Base-by-base conservation (phyloP, 2,888 invertebrate genomes). In the Drosophila nigritarsus region DNA sequence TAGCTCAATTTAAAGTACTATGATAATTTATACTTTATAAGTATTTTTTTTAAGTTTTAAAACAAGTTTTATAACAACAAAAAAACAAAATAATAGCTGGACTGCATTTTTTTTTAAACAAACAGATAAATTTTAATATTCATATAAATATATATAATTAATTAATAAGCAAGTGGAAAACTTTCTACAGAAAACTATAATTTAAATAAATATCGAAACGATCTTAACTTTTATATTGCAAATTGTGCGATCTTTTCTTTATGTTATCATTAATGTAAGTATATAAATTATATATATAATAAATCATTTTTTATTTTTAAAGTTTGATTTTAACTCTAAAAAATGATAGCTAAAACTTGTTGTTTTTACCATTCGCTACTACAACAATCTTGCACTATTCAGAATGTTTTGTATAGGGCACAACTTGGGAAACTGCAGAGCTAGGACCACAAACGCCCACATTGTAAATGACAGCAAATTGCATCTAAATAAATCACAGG, bases 401-500 rank as follows among this genome's bases (percentile, higher is more conserved):
- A 13, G 7, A 20, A 13, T 20, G 7, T 13, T 13, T 42, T 45
- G 20, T 13, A 45, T 13, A 7, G 36, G 36, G 15, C 36, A 15
- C 36, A 36, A 38, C 38, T 38, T 38, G 18, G 45, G 1, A 8
- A 9, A 38, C 3, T 18, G 30, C 9, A 20, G 8, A 38, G n/a
- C 30, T 7, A 29, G 55, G 56, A 45, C 56, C 24, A 24, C 36
- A 53, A 53, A 56, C 7, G 53, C 2, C 38, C 18, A 38, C n/a
- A 58, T 24, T 50, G 48, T 60, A 54, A 55, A 27, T 61, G 73
- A 18, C 36, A 18, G 55, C 8, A 56, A 42, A 58, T 55, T 68
- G 56, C 75, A 85, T 68, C 34, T 13, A 9, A 50, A 67, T 89
- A 89, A 89, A 87, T 84, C 84, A 84, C 78, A 65, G 62, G 40